These are phyloP conservation scores for Acropternis orthonyx DNA, from an alignment of 2,797 vertebrate species.

Conservation along the genomic window DNA sequence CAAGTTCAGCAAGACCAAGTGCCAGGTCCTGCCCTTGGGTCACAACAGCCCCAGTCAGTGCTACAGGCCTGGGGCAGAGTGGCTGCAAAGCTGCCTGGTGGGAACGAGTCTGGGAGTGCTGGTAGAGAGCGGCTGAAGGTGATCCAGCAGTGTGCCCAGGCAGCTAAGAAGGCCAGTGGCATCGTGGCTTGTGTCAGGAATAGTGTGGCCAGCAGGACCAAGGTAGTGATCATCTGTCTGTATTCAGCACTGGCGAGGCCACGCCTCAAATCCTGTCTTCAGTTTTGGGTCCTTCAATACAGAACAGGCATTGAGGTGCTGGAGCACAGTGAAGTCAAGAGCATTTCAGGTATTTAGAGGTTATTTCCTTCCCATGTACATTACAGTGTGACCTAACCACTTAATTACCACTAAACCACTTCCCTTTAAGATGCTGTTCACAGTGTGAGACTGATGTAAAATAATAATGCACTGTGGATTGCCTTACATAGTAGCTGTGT, in stretches of 20 bases:
- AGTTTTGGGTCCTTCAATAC: neutral
- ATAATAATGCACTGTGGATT: neutral
- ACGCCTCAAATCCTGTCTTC: neutral
- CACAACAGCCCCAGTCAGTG: neutral
- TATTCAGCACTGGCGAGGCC: neutral
- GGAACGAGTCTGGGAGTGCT: neutral
- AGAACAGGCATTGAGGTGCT: neutral
- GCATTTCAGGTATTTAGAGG: neutral
- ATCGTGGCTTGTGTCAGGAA: neutral
- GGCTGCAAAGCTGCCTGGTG: neutral
- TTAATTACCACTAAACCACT: neutral
- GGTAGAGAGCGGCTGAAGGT: neutral
- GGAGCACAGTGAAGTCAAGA: neutral
- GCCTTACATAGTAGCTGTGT: neutral
- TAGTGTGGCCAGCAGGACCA: neutral
- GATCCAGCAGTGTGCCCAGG: neutral
- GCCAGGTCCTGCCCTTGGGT: neutral
- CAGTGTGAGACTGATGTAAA: neutral
- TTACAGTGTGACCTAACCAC: neutral
- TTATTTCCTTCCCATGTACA: neutral
- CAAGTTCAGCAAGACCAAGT: neutral
- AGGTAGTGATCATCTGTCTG: accelerated
- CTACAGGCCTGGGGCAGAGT: neutral
- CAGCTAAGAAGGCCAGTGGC: accelerated
- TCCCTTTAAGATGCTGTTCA: neutral